These are phyloP conservation scores for Cenopis cana DNA, from an alignment of 2,888 invertebrate species.

Conservation along the genomic window DNA sequence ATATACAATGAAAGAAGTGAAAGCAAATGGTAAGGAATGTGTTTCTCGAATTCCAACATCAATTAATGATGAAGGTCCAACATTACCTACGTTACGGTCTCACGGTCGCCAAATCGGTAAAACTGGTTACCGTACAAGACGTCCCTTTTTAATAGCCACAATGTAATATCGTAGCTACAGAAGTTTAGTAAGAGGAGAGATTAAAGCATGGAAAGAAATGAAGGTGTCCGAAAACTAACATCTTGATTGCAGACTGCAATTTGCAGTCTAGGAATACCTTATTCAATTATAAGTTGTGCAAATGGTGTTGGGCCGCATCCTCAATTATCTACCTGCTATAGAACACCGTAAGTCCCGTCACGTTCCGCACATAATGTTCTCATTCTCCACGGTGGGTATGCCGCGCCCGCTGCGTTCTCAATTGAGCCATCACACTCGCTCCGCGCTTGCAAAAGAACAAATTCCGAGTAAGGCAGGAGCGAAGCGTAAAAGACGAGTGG, in stretches of 20 bases:
- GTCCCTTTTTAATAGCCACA: slow-evolving; percentile 46
- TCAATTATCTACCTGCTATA: slow-evolving; percentile 47
- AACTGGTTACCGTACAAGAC: slow-evolving; percentile 61
- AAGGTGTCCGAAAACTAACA: background rate
- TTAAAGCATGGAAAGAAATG: background rate
- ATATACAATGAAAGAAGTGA: slow-evolving; percentile 21
- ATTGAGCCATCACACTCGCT: slow-evolving; percentile 49
- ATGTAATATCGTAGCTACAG: slow-evolving; percentile 8
- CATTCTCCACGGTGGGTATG: slow-evolving; percentile 56
- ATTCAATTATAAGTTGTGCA: slow-evolving; percentile 39
- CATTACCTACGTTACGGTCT: slow-evolving; percentile 60
- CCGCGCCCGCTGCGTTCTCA: slow-evolving; percentile 40
- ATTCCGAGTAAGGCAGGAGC: slow-evolving; percentile 32
- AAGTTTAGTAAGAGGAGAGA: background rate
- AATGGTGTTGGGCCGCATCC: slow-evolving; percentile 33
- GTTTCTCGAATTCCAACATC: slow-evolving; percentile 10
- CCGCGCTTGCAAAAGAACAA: slow-evolving; percentile 41
- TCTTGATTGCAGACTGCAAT: too few species aligned
- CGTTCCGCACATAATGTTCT: slow-evolving; percentile 62
- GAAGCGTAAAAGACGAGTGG: slow-evolving; percentile 53
- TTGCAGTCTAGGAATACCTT: slow-evolving; percentile 21
- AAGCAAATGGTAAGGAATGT: slow-evolving; percentile 25
- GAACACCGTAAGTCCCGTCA: slow-evolving; percentile 56
- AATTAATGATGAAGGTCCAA: slow-evolving; percentile 46
- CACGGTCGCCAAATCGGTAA: slow-evolving; percentile 60